These are phyloP conservation scores for Apostichopus leukothele DNA, from an alignment of 53 echinoderm and acorn worm species.

Conservation along the genomic window DNA sequence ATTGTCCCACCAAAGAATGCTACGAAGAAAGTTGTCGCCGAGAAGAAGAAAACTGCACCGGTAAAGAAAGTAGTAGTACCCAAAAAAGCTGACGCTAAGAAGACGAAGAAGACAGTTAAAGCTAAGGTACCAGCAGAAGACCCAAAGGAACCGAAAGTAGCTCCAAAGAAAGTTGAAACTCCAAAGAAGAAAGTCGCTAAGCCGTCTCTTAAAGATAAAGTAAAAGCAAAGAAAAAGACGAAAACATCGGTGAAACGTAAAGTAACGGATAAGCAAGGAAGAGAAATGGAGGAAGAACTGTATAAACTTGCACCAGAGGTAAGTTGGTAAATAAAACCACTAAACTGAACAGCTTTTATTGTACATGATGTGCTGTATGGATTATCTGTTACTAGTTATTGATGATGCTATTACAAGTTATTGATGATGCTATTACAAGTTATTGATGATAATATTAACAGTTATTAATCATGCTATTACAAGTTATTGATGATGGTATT, in stretches of 20 bases:
- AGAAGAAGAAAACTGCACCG: too few relatives aligned
- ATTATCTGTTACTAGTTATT: too few relatives aligned
- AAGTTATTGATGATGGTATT: too few relatives aligned
- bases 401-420: too few relatives aligned
- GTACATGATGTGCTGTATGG: too few relatives aligned
- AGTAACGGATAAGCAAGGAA: not conserved
- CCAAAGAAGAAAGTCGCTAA: not conserved
- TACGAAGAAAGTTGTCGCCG: too few relatives aligned
- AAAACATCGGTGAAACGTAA: not conserved
- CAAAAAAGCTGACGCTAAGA: not conserved
- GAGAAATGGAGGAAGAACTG: conserved; percentile 1
- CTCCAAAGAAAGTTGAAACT: not conserved
- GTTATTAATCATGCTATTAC: too few relatives aligned
- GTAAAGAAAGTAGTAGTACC: too few relatives aligned
- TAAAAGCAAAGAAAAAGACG: not conserved
- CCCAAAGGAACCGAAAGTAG: not conserved
- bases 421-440: too few relatives aligned
- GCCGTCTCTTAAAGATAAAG: not conserved
- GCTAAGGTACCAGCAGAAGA: not conserved
- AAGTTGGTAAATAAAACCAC: not conserved
- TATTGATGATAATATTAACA: too few relatives aligned
- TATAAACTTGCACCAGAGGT: conserved; percentile 25
- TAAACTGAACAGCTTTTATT: too few relatives aligned
- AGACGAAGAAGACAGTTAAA: not conserved
- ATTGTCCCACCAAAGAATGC: too few relatives aligned